phyloP scores from a whole-genome alignment of 2,888 invertebrate genomes.

The Torymus tubicola region DNA sequence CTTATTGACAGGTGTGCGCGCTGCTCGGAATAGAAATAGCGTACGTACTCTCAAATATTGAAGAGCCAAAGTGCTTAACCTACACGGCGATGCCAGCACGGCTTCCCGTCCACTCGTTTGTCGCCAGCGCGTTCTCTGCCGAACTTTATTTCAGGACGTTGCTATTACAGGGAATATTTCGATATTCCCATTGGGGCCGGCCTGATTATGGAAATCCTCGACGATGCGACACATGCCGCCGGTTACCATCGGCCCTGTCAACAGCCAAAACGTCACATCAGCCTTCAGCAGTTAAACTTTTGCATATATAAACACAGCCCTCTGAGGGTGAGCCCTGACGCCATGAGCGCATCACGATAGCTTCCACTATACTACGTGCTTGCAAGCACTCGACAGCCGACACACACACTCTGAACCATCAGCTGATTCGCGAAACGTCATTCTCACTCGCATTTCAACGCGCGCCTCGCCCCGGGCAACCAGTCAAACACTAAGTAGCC shows the following conservation, averaged over 20 bases:
- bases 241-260: constrained; percentile 1
- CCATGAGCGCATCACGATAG: background rate
- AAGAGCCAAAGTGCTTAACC: constrained; percentile 42
- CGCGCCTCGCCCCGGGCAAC: constrained; percentile 1
- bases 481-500: background rate
- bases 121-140: background rate
- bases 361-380: no score
- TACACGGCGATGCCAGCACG: constrained; percentile 22
- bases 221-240: background rate
- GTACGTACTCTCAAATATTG: constrained; percentile 37
- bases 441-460: background rate
- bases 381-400: no score
- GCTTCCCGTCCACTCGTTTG: constrained; percentile 5
- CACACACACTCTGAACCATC: background rate
- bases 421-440: constrained; percentile 12
- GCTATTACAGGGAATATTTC: constrained; percentile 1
- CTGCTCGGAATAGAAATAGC: constrained; percentile 25
- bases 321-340: background rate
- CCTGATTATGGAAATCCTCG: constrained; percentile 20
- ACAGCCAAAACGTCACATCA: background rate
- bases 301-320: background rate
- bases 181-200: constrained; percentile 6
- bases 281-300: no score
- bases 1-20: constrained; percentile 11
- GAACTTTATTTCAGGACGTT: constrained; percentile 37